phyloP scores from a whole-genome alignment of 2,113 vertebrate genomes.

The Natator depressus region DNA sequence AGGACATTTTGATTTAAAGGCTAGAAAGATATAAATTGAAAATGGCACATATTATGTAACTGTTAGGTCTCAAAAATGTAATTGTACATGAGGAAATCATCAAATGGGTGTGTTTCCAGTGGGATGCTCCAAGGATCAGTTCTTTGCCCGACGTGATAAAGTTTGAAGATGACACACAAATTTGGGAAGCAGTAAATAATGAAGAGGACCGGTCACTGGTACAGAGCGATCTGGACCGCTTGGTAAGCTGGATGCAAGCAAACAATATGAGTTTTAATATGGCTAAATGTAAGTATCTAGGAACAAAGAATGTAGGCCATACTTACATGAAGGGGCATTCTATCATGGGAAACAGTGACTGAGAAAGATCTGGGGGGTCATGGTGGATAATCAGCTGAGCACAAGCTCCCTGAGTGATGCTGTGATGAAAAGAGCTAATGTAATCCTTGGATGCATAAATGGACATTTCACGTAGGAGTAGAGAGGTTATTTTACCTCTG shows the following conservation, averaged over 20 bases:
- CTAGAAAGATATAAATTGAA: background rate
- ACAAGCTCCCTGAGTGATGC: background rate
- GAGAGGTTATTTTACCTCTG: background rate
- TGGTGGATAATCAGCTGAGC: background rate
- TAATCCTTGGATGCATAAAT: background rate
- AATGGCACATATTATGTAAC: background rate
- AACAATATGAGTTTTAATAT: background rate
- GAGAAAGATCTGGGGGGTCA: background rate
- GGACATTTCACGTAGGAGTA: background rate
- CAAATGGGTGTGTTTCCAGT: background rate
- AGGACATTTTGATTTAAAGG: background rate
- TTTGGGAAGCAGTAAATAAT: background rate
- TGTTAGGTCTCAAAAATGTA: background rate
- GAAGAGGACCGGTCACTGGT: background rate
- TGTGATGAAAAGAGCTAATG: background rate
- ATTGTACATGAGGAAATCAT: background rate
- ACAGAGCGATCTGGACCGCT: background rate
- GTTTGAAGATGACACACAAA: background rate
- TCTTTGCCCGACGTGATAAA: background rate
- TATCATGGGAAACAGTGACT: background rate
- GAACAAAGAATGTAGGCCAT: background rate
- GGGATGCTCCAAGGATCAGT: background rate
- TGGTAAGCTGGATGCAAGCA: background rate
- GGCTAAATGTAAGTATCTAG: background rate
- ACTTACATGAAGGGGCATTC: background rate